These are phyloP conservation scores for Mixornis gularis DNA, from an alignment of 2,113 vertebrate species.

Conservation along the genomic window DNA sequence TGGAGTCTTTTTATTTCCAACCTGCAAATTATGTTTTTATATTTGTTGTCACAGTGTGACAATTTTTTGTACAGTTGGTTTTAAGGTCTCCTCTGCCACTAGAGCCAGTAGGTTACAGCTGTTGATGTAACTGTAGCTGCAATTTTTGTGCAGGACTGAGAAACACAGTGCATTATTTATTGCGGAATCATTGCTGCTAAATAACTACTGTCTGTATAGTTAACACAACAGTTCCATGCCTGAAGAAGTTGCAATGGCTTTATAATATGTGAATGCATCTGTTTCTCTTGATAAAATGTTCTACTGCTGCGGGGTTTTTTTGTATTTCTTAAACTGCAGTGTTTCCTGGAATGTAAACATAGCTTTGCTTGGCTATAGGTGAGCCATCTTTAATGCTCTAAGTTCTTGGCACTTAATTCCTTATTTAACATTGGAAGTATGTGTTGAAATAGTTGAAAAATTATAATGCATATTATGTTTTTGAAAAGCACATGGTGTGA, in stretches of 20 bases:
- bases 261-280: slow-evolving; percentile 85
- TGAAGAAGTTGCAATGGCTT: slow-evolving; percentile 83
- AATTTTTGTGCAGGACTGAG: slow-evolving; percentile 84
- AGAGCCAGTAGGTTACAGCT: slow-evolving; percentile 85
- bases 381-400: slow-evolving; percentile 73
- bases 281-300: slow-evolving; percentile 80
- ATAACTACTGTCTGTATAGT: slow-evolving; percentile 97
- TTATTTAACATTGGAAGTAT: slow-evolving; percentile 66
- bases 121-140: slow-evolving; percentile 82
- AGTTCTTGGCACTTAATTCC: slow-evolving; percentile 67
- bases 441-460: slow-evolving; percentile 62
- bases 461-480: slow-evolving; percentile 58
- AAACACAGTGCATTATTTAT: slow-evolving; percentile 95
- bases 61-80: slow-evolving; percentile 83
- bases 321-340: slow-evolving; percentile 76
- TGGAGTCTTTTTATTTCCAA: slow-evolving; percentile 82
- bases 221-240: slow-evolving; percentile 84
- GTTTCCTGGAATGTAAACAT: slow-evolving; percentile 79
- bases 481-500: slow-evolving; percentile 62
- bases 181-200: slow-evolving; percentile 95
- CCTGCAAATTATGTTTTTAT: slow-evolving; percentile 81
- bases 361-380: slow-evolving; percentile 78
- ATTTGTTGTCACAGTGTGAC: slow-evolving; percentile 86
- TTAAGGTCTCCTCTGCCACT: slow-evolving; percentile 82
- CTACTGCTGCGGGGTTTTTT: slow-evolving; percentile 71